Evolutionary conservation across 2,888 invertebrate genomes (phyloP), one percentile per base, ranked within the genome.

Genomic region (Calameuta idolon): DNA sequence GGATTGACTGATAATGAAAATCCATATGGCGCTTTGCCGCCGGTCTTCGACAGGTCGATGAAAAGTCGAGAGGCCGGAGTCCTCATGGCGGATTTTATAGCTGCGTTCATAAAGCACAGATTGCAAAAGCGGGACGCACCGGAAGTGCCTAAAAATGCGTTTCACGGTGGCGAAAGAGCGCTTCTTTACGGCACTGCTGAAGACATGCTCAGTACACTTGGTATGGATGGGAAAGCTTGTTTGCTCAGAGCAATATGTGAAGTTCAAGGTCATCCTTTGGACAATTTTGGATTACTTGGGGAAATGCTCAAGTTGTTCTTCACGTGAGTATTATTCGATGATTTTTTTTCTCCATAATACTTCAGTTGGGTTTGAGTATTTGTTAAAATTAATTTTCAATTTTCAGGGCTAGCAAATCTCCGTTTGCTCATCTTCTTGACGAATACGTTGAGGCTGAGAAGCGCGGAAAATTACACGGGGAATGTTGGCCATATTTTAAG

Each of bases 1-100:
- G 97, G 97, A 23, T 90, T 97, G 85, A 97, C 97, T n/a, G 97
- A 97, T 89, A 97, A 97, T 89, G 96, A 97, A 89, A 97, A 97
- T 92, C 97, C 97, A 0, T 95, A 96, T 87, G 97, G 97, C 30
- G 95, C 95, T 73, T 91, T 97, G 78, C 96, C 97, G 0, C 95
- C 96, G 0, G 92, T 96, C 5, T 93, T 97, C 83, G 95, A 95
- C 1, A 92, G 96, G 81, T 96, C 96, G 5, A 95, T 96, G 94
- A 91, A 91, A 34, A 95, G 96, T 5, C 93, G 94, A 83, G 94
- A 95, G 12, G 96, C 96, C 0, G 95, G 96, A 0, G 93, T 94
- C 77, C 90, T 95, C 82, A 92, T 95, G 90, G 94, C 96, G 0
- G 94, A 96, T 85, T 97, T 96, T 87, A 94, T 97, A 35, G 94